Percentiles rank a stretch among this genome's conserved stretches.
phyloP scores from a whole-genome alignment of 2,888 invertebrate species.

The Xestia xanthographa region DNA sequence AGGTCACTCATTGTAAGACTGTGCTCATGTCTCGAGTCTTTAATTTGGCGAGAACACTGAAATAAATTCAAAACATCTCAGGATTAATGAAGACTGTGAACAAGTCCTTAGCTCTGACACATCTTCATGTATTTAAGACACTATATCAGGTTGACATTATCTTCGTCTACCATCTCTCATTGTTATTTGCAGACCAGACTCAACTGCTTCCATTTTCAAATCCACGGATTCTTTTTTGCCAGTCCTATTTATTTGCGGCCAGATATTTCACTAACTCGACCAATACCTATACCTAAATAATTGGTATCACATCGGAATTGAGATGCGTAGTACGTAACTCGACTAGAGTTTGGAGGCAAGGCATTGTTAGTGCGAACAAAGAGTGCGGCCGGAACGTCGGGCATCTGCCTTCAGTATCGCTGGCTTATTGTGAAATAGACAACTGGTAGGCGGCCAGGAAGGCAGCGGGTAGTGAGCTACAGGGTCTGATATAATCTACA shows the following conservation, averaged over 20 bases:
- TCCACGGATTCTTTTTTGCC: background rate
- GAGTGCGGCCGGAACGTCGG: slow-evolving; percentile 74
- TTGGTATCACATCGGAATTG: slow-evolving; percentile 48
- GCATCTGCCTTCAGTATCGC: slow-evolving; percentile 82
- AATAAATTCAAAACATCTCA: background rate
- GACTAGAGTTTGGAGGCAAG: slow-evolving; percentile 61
- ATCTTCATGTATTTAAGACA: background rate
- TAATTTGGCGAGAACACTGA: background rate
- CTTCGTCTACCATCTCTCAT: background rate
- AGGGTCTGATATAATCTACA: slow-evolving; percentile 12
- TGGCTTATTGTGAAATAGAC: slow-evolving; percentile 72
- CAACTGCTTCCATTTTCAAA: background rate
- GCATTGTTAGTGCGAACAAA: slow-evolving; percentile 83
- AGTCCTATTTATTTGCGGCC: background rate
- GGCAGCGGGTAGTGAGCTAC: slow-evolving; percentile 47
- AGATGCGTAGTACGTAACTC: slow-evolving; percentile 51
- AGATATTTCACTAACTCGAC: slow-evolving; percentile 1
- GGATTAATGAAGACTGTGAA: slow-evolving; percentile 5
- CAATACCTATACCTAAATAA: slow-evolving; percentile 41
- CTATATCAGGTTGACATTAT: background rate
- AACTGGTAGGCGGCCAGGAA: slow-evolving; percentile 65
- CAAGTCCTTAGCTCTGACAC: background rate
- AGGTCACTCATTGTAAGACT: background rate
- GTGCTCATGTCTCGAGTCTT: background rate
- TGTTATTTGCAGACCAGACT: slow-evolving; percentile 4